A percentile compares a stretch with the other conserved stretches of the same genome.
Evolutionary conservation across 2,888 invertebrate species (phyloP).

Genomic region (Amphipyra tragopoginis): DNA sequence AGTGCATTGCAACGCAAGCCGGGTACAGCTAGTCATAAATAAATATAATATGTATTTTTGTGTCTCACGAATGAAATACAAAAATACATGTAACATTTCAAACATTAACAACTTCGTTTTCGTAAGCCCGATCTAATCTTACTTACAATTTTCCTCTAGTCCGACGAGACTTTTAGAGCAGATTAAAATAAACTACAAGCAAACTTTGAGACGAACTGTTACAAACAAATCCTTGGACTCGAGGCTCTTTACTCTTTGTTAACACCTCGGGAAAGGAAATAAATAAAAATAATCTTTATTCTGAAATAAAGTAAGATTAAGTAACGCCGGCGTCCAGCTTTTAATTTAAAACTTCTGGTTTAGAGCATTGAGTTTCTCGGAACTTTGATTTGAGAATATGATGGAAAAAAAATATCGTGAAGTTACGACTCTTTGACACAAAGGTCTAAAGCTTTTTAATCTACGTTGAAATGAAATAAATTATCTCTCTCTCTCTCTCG

Average conservation of each 20-base stretch:
- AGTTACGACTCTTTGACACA: background rate
- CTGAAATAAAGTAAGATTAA: background rate
- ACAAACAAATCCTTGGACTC: conserved; percentile 11
- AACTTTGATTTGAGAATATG: too few relatives aligned
- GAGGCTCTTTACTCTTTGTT: conserved; percentile 7
- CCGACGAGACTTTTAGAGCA: conserved; percentile 1
- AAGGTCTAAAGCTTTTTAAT: too few relatives aligned
- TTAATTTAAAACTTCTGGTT: background rate
- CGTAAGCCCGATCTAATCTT: conserved; percentile 6
- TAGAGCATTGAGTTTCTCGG: background rate
- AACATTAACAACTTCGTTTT: background rate
- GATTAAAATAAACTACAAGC: conserved; percentile 28
- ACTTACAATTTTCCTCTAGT: conserved; percentile 13
- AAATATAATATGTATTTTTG: too few relatives aligned
- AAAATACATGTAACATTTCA: too few relatives aligned
- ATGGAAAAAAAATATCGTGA: background rate
- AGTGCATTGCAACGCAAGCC: too few relatives aligned
- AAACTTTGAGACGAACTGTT: conserved; percentile 14
- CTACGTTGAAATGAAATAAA: too few relatives aligned
- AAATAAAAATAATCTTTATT: background rate
- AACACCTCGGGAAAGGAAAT: background rate
- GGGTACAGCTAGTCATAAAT: too few relatives aligned
- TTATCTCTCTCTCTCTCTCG: too few relatives aligned
- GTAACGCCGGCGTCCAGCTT: background rate
- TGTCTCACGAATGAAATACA: too few relatives aligned